Conservation (phyloP, 2,797 vertebrate genomes). For the Channa striata region DNA sequence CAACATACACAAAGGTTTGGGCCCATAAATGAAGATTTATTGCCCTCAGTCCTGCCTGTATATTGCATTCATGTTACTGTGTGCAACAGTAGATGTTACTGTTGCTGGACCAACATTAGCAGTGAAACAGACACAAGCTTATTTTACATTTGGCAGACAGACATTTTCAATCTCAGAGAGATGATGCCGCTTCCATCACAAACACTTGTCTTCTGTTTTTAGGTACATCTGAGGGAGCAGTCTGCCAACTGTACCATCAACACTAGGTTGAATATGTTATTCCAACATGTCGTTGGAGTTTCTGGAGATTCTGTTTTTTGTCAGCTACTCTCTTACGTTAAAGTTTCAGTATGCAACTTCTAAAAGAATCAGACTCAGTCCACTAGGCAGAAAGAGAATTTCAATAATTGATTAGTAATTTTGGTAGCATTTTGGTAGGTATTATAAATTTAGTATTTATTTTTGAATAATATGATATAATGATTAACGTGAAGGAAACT, state of each 20-base stretch:
- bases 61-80: constrained; percentile 51
- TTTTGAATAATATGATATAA: no score
- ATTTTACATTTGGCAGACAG: constrained; percentile 79
- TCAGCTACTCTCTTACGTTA: constrained; percentile 52
- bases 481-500: no score
- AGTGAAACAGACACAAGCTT: constrained; percentile 38
- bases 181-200: constrained; percentile 21
- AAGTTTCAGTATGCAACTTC: no score
- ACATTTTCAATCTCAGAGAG: constrained; percentile 73
- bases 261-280: no score
- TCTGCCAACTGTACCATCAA: neutral
- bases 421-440: no score
- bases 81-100: constrained; percentile 65
- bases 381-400: no score
- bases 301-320: constrained; percentile 59
- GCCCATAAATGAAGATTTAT: constrained; percentile 70
- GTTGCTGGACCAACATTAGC: constrained; percentile 37
- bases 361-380: no score
- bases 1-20: constrained; percentile 32
- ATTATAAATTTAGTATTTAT: no score
- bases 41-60: constrained; percentile 57
- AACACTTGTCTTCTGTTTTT: constrained; percentile 45
- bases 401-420: no score
- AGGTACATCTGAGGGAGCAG: constrained; percentile 55
- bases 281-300: constrained; percentile 67